Evolutionary conservation across 64 coral and sea anemone species (phyloP).

Genomic region (Stichodactyla mertensii): DNA sequence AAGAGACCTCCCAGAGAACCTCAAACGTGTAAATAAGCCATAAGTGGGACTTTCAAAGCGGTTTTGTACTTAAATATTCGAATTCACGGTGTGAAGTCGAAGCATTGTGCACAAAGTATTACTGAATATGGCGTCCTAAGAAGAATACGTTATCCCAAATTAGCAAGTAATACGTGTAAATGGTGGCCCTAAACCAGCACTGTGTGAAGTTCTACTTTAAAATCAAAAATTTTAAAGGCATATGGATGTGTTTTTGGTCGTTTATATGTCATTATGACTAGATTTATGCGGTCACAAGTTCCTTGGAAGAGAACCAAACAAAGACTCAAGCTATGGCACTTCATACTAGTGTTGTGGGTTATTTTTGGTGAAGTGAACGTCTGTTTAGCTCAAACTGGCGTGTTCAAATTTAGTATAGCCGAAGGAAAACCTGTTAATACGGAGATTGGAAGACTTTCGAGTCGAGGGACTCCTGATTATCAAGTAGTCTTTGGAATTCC

Average conservation of each 20-base stretch:
- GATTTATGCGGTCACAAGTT: not conserved
- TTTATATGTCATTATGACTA: not conserved
- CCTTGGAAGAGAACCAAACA: not conserved
- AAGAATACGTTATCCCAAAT: not conserved
- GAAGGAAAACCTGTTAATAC: conserved; percentile 6
- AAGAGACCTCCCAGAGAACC: not conserved
- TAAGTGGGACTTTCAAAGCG: not conserved
- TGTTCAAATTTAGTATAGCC: not conserved
- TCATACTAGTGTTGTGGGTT: conserved; percentile 5
- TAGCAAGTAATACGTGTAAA: conserved; percentile 2
- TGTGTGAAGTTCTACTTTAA: not conserved
- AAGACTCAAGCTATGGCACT: conserved; percentile 7
- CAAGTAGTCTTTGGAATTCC: not conserved
- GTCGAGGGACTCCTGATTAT: not conserved
- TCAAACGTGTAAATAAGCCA: not conserved
- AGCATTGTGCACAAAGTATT: not conserved
- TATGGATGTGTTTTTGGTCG: not conserved
- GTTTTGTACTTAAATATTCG: conserved; percentile 18
- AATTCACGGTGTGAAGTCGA: conserved; percentile 31
- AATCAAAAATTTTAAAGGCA: not conserved
- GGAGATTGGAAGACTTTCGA: not conserved
- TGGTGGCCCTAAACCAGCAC: not conserved
- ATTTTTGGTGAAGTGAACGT: not conserved
- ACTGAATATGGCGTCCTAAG: not conserved
- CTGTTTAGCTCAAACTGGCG: no score